Evolutionary conservation across 1,140 invertebrate genomes (phyloP), one percentile per base, ranked within the genome.

Genomic region (Euura saliciscinereae): DNA sequence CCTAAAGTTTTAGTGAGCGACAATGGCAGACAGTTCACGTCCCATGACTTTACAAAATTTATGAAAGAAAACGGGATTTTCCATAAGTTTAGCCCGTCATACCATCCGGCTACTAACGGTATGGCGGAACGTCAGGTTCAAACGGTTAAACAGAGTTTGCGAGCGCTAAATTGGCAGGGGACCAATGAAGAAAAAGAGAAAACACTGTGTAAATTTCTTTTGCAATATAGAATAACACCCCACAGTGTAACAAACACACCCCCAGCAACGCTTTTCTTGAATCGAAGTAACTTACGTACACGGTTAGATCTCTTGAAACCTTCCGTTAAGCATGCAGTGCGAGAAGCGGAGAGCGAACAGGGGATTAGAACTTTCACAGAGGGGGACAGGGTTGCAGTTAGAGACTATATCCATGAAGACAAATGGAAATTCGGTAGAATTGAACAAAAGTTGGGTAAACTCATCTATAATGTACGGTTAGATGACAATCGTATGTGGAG

Each of bases 61-160:
- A n/a, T 51, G n/a, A 7, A 51, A 51, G n/a, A 7, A 51, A 51
- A 51, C 2, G 46, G 46, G n/a, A 51, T 51, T 51, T n/a, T 8
- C 7, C 46, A 51, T n/a, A 51, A 51, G n/a, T 51, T 51, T n/a
- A 51, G 7, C 7, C 7, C 46, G 7, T n/a, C 46, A n/a, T 51
- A n/a, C 11, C 7, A 2, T 51, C 46, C 11, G n/a, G n/a, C 46
- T 8, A 51, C 46, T 7, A 51, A 51, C 11, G 46, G 46, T 51
- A 7, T 8, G n/a, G 46, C 46, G 2, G 46, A 51, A 51, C 46
- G 7, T n/a, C 11, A 8, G 2, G 46, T 51, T 3, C 80, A 84
- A 77, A 85, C 78, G 5, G 44, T 86, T 4, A 86, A 86, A 73
- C 6, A 80, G 66, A 73, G 78, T 46, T 13, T 79, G 64, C 7